Percentiles rank a stretch among this genome's conserved stretches.
Conservation (phyloP, 2,797 vertebrate species). For the Cossypha polioptera region DNA sequence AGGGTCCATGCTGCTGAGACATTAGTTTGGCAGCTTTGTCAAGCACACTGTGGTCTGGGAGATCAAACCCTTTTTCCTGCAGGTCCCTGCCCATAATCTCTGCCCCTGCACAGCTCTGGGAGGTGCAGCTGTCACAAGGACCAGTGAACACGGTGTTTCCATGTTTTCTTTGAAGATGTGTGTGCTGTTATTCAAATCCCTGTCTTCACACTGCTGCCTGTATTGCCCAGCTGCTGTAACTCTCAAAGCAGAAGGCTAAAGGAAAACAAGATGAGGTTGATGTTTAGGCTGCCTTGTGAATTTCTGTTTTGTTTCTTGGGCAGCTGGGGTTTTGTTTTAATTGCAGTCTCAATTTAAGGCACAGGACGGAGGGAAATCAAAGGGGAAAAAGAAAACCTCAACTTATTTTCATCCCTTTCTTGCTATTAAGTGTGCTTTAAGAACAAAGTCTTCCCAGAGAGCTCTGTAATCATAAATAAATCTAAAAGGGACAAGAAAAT, state of each 20-base stretch:
- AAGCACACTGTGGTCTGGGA: background rate
- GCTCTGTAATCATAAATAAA: background rate
- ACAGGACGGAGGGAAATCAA: background rate
- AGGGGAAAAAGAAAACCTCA: background rate
- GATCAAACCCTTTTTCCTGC: background rate
- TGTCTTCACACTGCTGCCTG: background rate
- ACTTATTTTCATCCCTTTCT: background rate
- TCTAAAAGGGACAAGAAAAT: background rate
- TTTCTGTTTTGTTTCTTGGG: background rate
- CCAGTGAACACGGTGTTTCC: rapidly evolving
- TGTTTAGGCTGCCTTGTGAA: background rate
- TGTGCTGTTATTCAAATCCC: background rate
- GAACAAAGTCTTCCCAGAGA: background rate
- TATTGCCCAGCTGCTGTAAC: background rate
- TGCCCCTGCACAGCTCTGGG: background rate
- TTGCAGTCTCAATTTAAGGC: background rate
- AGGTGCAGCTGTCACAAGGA: rapidly evolving
- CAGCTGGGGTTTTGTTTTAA: background rate
- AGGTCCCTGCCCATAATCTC: background rate
- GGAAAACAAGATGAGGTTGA: background rate
- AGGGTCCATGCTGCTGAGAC: background rate
- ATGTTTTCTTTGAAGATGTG: background rate
- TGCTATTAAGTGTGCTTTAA: background rate
- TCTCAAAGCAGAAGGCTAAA: background rate
- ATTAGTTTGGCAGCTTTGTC: constrained; percentile 23